A percentile compares a stretch with the other conserved stretches of the same genome.
Evolutionary conservation across 1,140 invertebrate species (phyloP).

Genomic region (Magallana ariakensis): DNA sequence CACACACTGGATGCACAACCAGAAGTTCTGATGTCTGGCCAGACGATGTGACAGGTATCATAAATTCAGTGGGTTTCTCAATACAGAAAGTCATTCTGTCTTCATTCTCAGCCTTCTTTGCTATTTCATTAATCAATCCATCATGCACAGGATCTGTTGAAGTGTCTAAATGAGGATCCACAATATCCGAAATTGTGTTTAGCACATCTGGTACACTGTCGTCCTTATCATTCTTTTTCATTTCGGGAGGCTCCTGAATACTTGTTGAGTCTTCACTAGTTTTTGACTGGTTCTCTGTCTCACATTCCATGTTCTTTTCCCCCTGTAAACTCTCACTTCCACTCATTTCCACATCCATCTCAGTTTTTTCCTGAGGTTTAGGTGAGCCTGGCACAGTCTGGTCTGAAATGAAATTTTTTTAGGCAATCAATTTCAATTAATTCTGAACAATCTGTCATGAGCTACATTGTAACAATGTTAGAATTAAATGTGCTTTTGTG

Average conservation of each 20-base stretch:
- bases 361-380: not conserved
- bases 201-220: not conserved
- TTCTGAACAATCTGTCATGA: too few species aligned
- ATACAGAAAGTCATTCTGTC: conserved; percentile 31
- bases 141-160: conserved; percentile 7
- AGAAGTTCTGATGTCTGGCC: not conserved
- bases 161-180: not conserved
- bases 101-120: not conserved
- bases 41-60: not conserved
- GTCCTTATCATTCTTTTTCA: not conserved
- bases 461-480: too few species aligned
- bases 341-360: not conserved
- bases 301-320: not conserved
- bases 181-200: conserved; percentile 3
- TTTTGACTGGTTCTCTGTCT: not conserved
- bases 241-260: not conserved
- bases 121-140: conserved; percentile 22
- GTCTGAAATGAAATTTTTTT: not conserved
- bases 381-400: not conserved
- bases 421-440: too few species aligned
- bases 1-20: conserved; percentile 8
- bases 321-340: not conserved
- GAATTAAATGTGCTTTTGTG: too few species aligned
- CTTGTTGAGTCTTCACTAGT: not conserved
- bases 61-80: not conserved